Evolutionary conservation across 2,113 vertebrate genomes (phyloP).

Genomic region (Pygoscelis adeliae): DNA sequence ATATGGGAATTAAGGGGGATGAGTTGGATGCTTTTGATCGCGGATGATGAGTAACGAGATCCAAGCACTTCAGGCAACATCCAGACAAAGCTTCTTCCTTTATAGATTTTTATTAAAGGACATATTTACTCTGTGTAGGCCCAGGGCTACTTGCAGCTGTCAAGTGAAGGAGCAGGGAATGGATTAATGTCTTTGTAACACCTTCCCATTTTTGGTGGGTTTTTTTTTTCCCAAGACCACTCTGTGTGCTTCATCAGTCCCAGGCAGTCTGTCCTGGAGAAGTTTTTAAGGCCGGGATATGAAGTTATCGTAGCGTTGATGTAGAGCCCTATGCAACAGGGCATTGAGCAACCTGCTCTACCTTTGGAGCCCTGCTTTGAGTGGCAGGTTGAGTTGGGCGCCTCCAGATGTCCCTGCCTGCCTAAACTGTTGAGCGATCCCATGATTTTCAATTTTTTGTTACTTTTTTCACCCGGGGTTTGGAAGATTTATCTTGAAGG

Average conservation of each 20-base stretch:
- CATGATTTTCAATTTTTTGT: not conserved
- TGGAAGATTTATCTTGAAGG: not conserved
- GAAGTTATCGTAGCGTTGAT: too few species aligned
- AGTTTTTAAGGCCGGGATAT: not conserved
- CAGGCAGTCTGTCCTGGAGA: not conserved
- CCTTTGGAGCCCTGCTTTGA: not conserved
- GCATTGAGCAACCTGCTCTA: not conserved
- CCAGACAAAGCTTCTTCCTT: not conserved
- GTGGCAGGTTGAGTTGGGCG: not conserved
- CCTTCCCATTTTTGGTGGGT: not conserved
- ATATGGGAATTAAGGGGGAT: not conserved
- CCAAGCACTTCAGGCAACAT: not conserved
- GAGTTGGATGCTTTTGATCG: not conserved
- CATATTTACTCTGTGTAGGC: not conserved
- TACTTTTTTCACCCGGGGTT: not conserved
- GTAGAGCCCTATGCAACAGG: fast-evolving
- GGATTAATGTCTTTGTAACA: not conserved
- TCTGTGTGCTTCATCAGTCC: not conserved
- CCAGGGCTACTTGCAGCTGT: not conserved
- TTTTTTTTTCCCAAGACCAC: not conserved
- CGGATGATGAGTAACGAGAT: not conserved
- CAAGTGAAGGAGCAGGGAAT: not conserved
- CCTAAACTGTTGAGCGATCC: not conserved
- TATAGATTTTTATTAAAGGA: not conserved
- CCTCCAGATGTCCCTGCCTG: not conserved